Conservation (phyloP, 2,888 invertebrate species). For the Lasius fuliginosus region DNA sequence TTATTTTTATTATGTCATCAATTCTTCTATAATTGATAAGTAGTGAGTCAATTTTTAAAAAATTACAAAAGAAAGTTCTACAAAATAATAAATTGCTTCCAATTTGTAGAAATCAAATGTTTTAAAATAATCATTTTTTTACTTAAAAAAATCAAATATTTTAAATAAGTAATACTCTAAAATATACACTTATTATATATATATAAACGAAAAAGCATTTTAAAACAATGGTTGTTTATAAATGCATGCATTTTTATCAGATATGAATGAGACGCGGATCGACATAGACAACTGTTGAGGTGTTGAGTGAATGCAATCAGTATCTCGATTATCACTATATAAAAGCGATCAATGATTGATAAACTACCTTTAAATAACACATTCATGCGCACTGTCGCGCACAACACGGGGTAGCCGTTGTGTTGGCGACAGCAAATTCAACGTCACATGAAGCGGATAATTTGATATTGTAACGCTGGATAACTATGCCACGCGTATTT, state of each 20-base stretch:
- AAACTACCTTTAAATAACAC: slow-evolving; percentile 50
- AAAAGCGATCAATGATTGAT: slow-evolving; percentile 41
- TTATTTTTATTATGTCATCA: not conserved
- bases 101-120: not conserved
- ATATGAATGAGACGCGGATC: not conserved
- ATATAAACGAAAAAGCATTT: not conserved
- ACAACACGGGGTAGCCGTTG: slow-evolving; percentile 17
- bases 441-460: slow-evolving; percentile 57
- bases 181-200: not conserved
- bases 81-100: not conserved
- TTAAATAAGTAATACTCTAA: not conserved
- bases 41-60: not conserved
- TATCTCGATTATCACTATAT: slow-evolving; percentile 7
- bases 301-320: slow-evolving; percentile 18
- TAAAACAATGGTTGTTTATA: not conserved
- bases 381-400: slow-evolving; percentile 49
- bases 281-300: slow-evolving; percentile 11
- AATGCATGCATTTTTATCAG: not conserved
- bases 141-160: not conserved
- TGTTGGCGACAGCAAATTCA: slow-evolving; percentile 62
- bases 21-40: not conserved
- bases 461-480: slow-evolving; percentile 50
- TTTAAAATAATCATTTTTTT: not conserved
- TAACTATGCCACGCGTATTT: slow-evolving; percentile 33
- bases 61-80: not conserved